A percentile compares a stretch with the other conserved stretches of the same genome.
These are phyloP conservation scores for Capitella teleta DNA, from an alignment of 1,140 invertebrate genomes.

Conservation along the genomic window DNA sequence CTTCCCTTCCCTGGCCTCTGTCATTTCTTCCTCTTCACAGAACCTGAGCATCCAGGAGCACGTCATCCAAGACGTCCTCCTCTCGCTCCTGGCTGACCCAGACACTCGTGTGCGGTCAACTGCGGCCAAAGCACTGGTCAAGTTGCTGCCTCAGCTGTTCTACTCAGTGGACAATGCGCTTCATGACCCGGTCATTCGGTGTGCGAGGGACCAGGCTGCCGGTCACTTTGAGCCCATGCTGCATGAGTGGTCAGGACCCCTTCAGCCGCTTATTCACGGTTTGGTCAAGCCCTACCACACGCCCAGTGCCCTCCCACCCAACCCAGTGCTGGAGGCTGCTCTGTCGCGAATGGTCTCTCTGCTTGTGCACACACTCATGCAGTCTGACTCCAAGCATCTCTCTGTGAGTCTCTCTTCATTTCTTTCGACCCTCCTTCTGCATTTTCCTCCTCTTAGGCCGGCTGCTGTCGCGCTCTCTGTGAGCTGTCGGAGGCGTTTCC, in stretches of 20 bases:
- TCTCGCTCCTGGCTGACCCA: constrained; percentile 57
- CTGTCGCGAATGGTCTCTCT: constrained; percentile 47
- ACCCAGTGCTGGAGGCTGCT: constrained; percentile 26
- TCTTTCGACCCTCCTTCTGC: neutral
- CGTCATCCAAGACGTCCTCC: constrained; percentile 51
- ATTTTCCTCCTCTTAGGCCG: constrained; percentile 16
- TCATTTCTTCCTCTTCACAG: neutral
- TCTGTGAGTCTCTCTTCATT: too few species aligned
- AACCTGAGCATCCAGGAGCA: constrained; percentile 46
- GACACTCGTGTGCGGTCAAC: constrained; percentile 66
- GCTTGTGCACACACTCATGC: constrained; percentile 43
- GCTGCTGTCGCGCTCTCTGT: constrained; percentile 42
- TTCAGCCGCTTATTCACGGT: constrained; percentile 32
- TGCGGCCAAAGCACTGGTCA: constrained; percentile 54
- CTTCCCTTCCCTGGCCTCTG: too few species aligned
- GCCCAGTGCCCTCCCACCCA: constrained; percentile 31
- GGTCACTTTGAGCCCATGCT: constrained; percentile 28
- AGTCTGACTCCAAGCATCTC: constrained; percentile 51
- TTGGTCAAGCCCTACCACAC: constrained; percentile 40
- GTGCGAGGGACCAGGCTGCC: constrained; percentile 29
- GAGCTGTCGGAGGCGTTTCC: constrained; percentile 40
- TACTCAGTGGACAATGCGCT: constrained; percentile 35
- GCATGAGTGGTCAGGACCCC: constrained; percentile 20
- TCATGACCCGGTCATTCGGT: constrained; percentile 37
- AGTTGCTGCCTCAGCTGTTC: constrained; percentile 48